Base-by-base conservation (phyloP, 2,888 invertebrate species). In the Bellardia pandia region DNA sequence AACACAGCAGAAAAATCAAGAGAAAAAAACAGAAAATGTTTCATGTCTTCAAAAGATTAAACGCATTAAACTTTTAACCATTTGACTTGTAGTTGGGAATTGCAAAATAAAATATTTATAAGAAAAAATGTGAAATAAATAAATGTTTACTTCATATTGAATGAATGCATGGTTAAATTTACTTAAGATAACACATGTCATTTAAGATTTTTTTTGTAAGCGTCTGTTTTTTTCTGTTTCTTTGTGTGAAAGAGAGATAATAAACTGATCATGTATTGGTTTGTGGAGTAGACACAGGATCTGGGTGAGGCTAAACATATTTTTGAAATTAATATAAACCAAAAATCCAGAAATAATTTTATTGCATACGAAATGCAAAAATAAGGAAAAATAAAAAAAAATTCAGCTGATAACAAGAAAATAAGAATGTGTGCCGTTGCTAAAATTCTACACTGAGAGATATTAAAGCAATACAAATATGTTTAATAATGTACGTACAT, bases 121-220 rank as follows among this genome's bases (percentile, higher is more conserved):
- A 48, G 11, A 72, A 51, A 62, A 3, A 4, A 68, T 48, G 40
- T 8, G 30, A 9, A 45, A 45, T 8, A 7, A 75, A 60, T 58
- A 40, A 71, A 80, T 85, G 69, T 75, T 80, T 66, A 58, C 60
- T 72, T 74, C 48, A 68, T 77, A 81, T 77, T 86, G 74, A 76
- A 72, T 68, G 84, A 76, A 72, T 68, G 84, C 77, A 76, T 76
- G 77, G 77, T 84, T 86, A 74, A 80, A 77, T 84, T 86, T 81
- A 81, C 40, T 81, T 72, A 62, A 80, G 86, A 87, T 87, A 87
- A 87, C 81, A 84, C 74, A 74, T 85, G 84, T 78, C 86, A 84
- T 75, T 83, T 83, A 51, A 56, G 62, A 51, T 45, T 64, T 83
- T 82, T 71, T 62, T 30, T 14, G 33, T 62, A 33, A 58, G 11